Percentiles rank a stretch among this genome's conserved stretches.
Evolutionary conservation across 2,888 invertebrate genomes (phyloP).

Genomic region (Ochropleura plecta): DNA sequence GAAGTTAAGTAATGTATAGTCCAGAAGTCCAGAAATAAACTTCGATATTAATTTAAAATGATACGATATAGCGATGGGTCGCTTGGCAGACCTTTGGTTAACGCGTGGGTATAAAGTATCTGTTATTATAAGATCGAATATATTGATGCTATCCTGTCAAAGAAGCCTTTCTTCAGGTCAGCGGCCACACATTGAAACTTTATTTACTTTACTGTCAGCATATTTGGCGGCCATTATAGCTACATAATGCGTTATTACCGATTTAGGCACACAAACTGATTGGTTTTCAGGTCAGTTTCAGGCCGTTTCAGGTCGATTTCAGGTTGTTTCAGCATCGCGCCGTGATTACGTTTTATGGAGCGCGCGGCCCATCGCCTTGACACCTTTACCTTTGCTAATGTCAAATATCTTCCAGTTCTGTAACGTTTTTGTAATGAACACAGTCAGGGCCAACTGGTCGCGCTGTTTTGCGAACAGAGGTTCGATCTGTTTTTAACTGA

Average conservation of each 20-base stretch:
- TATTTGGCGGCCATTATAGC: not conserved
- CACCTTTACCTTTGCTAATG: slow-evolving; percentile 64
- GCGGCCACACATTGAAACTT: not conserved
- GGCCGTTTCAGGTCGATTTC: slow-evolving; percentile 6
- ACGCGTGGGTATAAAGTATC: slow-evolving; percentile 21
- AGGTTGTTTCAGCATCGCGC: slow-evolving; percentile 19
- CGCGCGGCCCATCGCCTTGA: slow-evolving; percentile 57
- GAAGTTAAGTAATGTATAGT: not conserved
- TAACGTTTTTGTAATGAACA: not conserved
- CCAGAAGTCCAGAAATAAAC: not conserved
- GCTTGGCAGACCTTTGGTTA: slow-evolving; percentile 18
- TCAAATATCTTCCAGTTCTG: slow-evolving; percentile 32
- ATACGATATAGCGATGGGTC: slow-evolving; percentile 1
- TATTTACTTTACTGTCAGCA: slow-evolving; percentile 30
- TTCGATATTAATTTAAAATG: not conserved
- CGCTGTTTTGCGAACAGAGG: not conserved
- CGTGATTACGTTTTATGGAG: slow-evolving; percentile 39
- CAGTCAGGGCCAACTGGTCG: not conserved
- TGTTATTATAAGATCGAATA: slow-evolving; percentile 21
- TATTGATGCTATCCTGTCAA: slow-evolving; percentile 15
- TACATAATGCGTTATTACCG: slow-evolving; percentile 11
- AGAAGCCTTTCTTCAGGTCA: slow-evolving; percentile 27
- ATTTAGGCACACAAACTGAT: not conserved
- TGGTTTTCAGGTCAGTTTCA: slow-evolving; percentile 13
- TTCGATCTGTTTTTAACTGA: not conserved